A percentile compares a stretch with the other conserved stretches of the same genome.
Conservation (phyloP, 2,888 invertebrate species). For the Dioctria linearis region DNA sequence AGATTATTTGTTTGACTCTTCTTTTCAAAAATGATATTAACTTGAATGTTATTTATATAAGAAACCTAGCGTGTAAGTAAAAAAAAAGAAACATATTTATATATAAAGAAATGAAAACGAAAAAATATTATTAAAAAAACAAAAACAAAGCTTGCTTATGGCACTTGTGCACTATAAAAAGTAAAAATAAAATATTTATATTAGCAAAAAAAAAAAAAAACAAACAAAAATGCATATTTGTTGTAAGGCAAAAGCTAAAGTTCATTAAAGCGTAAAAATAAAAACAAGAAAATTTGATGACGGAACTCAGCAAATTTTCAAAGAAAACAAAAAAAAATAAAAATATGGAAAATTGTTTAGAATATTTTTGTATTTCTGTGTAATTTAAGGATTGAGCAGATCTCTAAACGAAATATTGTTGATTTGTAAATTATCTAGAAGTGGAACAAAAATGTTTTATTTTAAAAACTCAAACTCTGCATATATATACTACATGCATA, state of each 20-base stretch:
- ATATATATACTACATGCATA: neutral
- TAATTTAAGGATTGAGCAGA: slow-evolving; percentile 52
- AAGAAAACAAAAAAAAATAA: slow-evolving; percentile 38
- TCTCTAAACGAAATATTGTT: slow-evolving; percentile 22
- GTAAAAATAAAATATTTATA: slow-evolving; percentile 40
- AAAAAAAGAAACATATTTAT: slow-evolving; percentile 49
- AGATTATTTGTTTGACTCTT: slow-evolving; percentile 14
- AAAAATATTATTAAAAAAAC: slow-evolving; percentile 27
- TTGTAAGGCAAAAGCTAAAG: slow-evolving; percentile 47
- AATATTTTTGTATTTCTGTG: slow-evolving; percentile 58
- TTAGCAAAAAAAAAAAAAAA: slow-evolving; percentile 30
- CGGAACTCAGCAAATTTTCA: neutral
- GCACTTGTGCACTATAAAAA: slow-evolving; percentile 49
- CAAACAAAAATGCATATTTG: slow-evolving; percentile 33
- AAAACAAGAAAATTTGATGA: too few species aligned
- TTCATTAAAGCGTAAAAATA: slow-evolving; percentile 28
- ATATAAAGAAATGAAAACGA: slow-evolving; percentile 43
- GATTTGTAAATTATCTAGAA: neutral
- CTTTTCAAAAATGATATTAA: slow-evolving; percentile 43
- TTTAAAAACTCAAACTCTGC: neutral
- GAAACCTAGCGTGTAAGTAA: slow-evolving; percentile 30
- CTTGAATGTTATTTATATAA: slow-evolving; percentile 50
- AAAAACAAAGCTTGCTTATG: slow-evolving; percentile 47
- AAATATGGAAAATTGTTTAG: slow-evolving; percentile 53
- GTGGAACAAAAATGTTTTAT: neutral